A percentile compares a stretch with the other conserved stretches of the same genome.
Evolutionary conservation across 2,113 vertebrate genomes (phyloP).

Genomic region (Euleptes europaea): DNA sequence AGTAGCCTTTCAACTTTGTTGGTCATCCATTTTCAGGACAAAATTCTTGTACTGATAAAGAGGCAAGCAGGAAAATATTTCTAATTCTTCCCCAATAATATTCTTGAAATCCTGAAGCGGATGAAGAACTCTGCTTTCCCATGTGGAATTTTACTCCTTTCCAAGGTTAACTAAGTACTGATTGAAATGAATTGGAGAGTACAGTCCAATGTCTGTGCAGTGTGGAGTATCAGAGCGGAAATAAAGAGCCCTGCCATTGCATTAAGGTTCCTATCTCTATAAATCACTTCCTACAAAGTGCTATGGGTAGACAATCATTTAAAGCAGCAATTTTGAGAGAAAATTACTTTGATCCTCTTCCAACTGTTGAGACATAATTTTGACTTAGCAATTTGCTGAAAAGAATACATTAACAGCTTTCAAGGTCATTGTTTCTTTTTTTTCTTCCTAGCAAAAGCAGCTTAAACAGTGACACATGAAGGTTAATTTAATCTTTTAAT

Average conservation of each 20-base stretch:
- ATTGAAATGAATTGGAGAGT: conserved; percentile 44
- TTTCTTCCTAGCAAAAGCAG: conserved; percentile 26
- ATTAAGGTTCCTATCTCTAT: conserved; percentile 22
- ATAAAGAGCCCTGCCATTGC: conserved; percentile 13
- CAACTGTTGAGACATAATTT: conserved; percentile 27
- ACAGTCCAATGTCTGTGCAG: conserved; percentile 33
- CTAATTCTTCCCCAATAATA: neutral
- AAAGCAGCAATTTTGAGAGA: conserved; percentile 45
- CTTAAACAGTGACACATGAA: conserved; percentile 7
- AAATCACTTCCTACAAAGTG: conserved; percentile 25
- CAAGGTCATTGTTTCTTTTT: conserved; percentile 28
- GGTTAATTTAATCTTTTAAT: neutral
- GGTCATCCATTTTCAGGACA: neutral
- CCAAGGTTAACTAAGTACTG: conserved; percentile 43
- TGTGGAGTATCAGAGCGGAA: conserved; percentile 30
- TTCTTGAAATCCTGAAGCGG: neutral
- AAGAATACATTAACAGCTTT: conserved; percentile 24
- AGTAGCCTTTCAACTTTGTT: neutral
- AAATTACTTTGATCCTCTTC: conserved; percentile 46
- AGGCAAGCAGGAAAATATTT: neutral
- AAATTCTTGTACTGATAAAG: neutral
- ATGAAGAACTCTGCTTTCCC: neutral
- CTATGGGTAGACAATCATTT: conserved; percentile 27
- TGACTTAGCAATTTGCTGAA: conserved; percentile 25
- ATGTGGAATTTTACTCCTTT: conserved; percentile 15